Base-by-base conservation (phyloP, 2,113 vertebrate species). In the Chionodraco myersi region DNA sequence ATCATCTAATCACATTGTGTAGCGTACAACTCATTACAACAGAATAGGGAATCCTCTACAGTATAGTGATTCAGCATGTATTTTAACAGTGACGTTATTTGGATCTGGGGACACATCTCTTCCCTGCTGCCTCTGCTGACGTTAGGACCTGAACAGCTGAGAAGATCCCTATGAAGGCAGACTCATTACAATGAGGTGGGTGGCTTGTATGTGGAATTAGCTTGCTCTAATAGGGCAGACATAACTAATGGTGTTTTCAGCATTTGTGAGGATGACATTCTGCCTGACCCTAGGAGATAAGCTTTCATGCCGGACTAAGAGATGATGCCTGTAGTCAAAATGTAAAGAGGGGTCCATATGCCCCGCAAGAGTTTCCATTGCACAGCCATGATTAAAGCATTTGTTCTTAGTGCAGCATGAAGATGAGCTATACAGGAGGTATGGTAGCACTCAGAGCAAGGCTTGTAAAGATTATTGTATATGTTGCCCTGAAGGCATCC, bases 151-250 rank as follows among this genome's bases (percentile, higher is more conserved):
- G 16, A 72, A 64, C 76, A 84, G 71, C 66, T 58, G 60, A 74
- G 53, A 44, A 69, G 76, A 70, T 45, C 59, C 58, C 44, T 51
- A 15, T 68, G 62, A 73, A 80, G 49, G 13, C 26, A 64, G 60
- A 81, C 85, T 89, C 84, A 89, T 91, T 68, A 83, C 79, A 89
- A 84, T 57, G 6, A 48, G 62, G 80, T 81, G 80, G 76, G 85
- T 77, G 85, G 79, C 69, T 90, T 83, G 83, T 77, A 75, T 83
- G 72, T 85, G 77, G 80, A 92, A 94, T 90, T 90, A 91, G 62
- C 80, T 67, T 16, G 21, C 69, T 82, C 72, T 89, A 89, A 90
- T 87, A 90, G 75, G 72, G 73, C 21, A 12, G 45, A 90, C 83
- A 75, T 82, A 93, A 90, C 82, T 91, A 91, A 92, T 92, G 80